These are phyloP conservation scores for Stenoptilia bipunctidactyla DNA, from an alignment of 2,888 invertebrate genomes.

Conservation along the genomic window DNA sequence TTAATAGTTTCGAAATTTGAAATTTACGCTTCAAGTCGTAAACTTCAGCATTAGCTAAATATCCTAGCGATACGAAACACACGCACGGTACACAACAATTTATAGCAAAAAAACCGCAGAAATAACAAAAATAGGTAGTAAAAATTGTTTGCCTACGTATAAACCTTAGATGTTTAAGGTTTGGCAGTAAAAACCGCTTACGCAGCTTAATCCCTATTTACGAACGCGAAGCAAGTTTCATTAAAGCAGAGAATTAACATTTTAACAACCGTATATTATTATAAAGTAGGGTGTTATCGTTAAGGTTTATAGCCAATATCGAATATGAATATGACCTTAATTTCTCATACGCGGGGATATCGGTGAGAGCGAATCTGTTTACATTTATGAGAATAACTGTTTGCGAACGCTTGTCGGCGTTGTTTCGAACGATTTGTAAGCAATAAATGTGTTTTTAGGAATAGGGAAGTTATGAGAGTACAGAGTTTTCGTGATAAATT, in stretches of 20 bases:
- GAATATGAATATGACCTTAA: slow-evolving; percentile 26
- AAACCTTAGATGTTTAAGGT: slow-evolving; percentile 39
- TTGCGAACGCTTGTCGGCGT: too few relatives aligned
- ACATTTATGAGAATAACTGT: not conserved
- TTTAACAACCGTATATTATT: slow-evolving; percentile 60
- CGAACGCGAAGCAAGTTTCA: slow-evolving; percentile 57
- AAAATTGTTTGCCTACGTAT: not conserved
- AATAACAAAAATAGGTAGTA: not conserved
- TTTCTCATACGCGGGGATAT: slow-evolving; percentile 28
- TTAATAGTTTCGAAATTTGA: not conserved
- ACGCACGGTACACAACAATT: not conserved
- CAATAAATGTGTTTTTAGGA: too few relatives aligned
- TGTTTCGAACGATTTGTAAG: too few relatives aligned
- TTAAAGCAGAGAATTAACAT: slow-evolving; percentile 64
- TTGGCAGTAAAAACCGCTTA: slow-evolving; percentile 48
- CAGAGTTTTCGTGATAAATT: too few relatives aligned
- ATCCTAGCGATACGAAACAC: not conserved
- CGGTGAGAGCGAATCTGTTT: slow-evolving; percentile 13
- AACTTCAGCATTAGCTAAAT: not conserved
- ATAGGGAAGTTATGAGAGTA: too few relatives aligned
- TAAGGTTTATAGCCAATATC: slow-evolving; percentile 36
- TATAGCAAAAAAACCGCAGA: not conserved
- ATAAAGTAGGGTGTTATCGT: slow-evolving; percentile 38
- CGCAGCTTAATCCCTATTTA: slow-evolving; percentile 55
- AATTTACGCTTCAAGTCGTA: not conserved